These are phyloP conservation scores for Indicator indicator DNA, from an alignment of 2,113 vertebrate species.

Conservation along the genomic window DNA sequence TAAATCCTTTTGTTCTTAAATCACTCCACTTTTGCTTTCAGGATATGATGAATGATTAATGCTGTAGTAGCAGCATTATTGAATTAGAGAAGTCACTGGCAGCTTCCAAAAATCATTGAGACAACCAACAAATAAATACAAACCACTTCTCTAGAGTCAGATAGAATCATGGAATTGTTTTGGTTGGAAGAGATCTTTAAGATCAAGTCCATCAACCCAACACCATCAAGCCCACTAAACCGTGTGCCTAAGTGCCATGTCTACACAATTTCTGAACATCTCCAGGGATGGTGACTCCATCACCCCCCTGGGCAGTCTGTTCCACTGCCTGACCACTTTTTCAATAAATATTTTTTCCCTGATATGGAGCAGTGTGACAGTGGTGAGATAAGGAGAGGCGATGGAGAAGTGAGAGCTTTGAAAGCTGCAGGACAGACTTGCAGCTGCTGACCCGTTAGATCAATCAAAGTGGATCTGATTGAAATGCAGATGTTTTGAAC, in stretches of 20 bases:
- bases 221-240: too few relatives aligned
- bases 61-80: slow-evolving; percentile 34
- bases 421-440: not conserved
- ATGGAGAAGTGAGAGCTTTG: not conserved
- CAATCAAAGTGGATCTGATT: not conserved
- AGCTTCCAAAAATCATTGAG: slow-evolving; percentile 53
- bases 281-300: too few relatives aligned
- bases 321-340: too few relatives aligned
- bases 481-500: not conserved
- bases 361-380: not conserved
- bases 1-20: slow-evolving; percentile 70
- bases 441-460: not conserved
- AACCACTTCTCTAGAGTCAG: slow-evolving; percentile 2
- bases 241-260: too few relatives aligned
- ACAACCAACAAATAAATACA: slow-evolving; percentile 58
- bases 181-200: too few relatives aligned
- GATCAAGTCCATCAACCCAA: too few relatives aligned
- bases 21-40: slow-evolving; percentile 54
- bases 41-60: slow-evolving; percentile 66
- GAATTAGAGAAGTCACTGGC: slow-evolving; percentile 50
- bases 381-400: not conserved
- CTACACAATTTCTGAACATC: too few relatives aligned
- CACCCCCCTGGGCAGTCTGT: too few relatives aligned
- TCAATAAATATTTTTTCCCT: too few relatives aligned
- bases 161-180: not conserved